Percentiles rank a stretch among this genome's conserved stretches.
Evolutionary conservation across 53 echinoderm and acorn worm species (phyloP).

Genomic region (Paracentrotus lividus): DNA sequence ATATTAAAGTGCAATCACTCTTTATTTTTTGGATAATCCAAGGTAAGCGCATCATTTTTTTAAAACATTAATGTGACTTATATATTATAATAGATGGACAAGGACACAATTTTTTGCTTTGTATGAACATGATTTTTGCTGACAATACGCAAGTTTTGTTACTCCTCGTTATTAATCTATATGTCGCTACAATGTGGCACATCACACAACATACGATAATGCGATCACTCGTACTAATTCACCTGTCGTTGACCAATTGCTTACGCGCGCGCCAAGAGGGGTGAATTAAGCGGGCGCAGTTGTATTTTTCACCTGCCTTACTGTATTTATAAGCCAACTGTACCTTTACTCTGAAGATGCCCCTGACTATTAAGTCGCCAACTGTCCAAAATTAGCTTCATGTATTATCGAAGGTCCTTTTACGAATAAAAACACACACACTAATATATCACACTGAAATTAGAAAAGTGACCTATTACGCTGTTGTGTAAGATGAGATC

Average conservation of each 20-base stretch:
- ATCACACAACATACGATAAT: too few relatives aligned
- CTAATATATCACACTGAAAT: too few relatives aligned
- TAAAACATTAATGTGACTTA: background rate
- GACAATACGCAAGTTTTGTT: constrained; percentile 28
- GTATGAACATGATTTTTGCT: background rate
- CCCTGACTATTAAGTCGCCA: background rate
- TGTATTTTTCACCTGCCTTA: constrained; percentile 39
- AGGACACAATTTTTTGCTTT: too few relatives aligned
- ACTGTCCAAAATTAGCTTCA: constrained; percentile 33
- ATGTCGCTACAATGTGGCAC: too few relatives aligned
- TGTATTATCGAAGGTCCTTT: background rate
- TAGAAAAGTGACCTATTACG: too few relatives aligned
- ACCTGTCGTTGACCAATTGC: constrained; percentile 26
- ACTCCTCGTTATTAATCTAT: constrained; percentile 48
- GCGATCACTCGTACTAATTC: constrained; percentile 18
- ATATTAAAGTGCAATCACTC: too few relatives aligned
- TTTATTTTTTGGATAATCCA: too few relatives aligned
- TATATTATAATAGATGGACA: background rate
- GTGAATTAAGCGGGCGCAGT: constrained; percentile 49
- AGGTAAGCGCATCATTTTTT: too few relatives aligned
- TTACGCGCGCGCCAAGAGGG: constrained; percentile 61
- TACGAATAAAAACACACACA: too few relatives aligned
- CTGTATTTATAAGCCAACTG: constrained; percentile 46
- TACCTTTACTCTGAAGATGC: constrained; percentile 7
- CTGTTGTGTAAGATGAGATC: too few relatives aligned